These are phyloP conservation scores for Halcyon chelicuti DNA, from an alignment of 2,797 vertebrate genomes.

Conservation along the genomic window DNA sequence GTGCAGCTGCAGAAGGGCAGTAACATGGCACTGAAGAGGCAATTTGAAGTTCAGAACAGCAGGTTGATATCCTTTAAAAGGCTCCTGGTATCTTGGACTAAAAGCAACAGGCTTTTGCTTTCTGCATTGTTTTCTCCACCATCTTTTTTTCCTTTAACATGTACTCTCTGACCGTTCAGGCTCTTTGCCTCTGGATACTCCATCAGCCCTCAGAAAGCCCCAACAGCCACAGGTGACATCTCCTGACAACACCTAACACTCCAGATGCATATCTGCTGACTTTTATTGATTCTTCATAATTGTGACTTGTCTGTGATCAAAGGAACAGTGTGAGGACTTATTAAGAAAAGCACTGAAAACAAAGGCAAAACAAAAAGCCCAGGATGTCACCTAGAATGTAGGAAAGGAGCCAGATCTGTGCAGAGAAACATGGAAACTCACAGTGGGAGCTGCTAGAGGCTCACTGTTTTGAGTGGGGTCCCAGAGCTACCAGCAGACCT, in stretches of 20 bases:
- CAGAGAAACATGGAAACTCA: neutral
- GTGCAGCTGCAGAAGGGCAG: neutral
- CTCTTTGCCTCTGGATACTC: neutral
- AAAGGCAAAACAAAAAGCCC: neutral
- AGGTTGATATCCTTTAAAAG: neutral
- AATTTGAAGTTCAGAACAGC: neutral
- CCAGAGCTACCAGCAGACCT: neutral
- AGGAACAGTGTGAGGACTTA: neutral
- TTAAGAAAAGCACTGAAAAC: neutral
- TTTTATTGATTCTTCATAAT: neutral
- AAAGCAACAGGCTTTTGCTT: neutral
- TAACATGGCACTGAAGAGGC: neutral
- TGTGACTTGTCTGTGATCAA: neutral
- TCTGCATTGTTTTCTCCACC: neutral
- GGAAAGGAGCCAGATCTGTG: neutral
- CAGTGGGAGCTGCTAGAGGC: neutral
- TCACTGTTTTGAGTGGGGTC: neutral
- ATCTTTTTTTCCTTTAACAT: neutral
- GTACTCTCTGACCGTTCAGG: rapidly evolving
- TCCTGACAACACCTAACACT: neutral
- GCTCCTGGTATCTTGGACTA: neutral
- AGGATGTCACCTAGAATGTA: neutral
- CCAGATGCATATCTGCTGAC: neutral
- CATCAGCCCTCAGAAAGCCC: neutral
- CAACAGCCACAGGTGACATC: neutral